Base-by-base conservation (phyloP, 2,797 vertebrate species). In the Menidia menidia region DNA sequence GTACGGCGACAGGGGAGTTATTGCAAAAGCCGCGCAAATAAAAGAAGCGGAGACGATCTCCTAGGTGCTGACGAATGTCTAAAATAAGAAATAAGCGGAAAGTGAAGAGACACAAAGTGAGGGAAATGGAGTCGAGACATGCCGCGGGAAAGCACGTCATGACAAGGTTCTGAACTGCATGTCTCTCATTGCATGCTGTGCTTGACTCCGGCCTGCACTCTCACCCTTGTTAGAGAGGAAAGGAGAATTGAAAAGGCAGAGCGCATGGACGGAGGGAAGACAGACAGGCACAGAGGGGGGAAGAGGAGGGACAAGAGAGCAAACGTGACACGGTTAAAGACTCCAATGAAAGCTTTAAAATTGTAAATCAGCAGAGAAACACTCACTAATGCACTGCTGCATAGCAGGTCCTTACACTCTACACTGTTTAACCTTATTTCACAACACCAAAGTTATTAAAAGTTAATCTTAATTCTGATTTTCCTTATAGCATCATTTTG, bases 131-230 rank as follows among this genome's bases (percentile, higher is more conserved):
- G 64, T 65, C 39, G 35, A 73, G 82, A 71, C n/a, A 31, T 51
- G 75, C 50, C 5, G 60, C 64, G 75, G 75, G 61, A 81, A 84
- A 81, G 77, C 50, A 0, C 47, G 43, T 78, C 74, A 78, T 85
- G 87, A 88, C 84, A 87, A 75, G 88, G 86, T 84, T 89, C 75
- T 93, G 84, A 92, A 89, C 89, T 19, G n/a, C 33, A 58, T 75
- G 82, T 82, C 83, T 87, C 78, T 85, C 85, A 61, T 64, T 73
- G 80, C 80, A 64, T 48, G 30, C 69, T 54, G 85, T 62, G 48
- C 68, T 91, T 92, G 89, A 91, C 91, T 90, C 84, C 55, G 63
- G 67, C 63, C 74, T 88, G 88, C 89, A 83, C 88, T 82, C 73
- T 90, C 78, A 84, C 85, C 85, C 73, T 91, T 85, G 85, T 92